Base-by-base conservation (phyloP, 2,797 vertebrate species). In the Malacoctenus gilli region DNA sequence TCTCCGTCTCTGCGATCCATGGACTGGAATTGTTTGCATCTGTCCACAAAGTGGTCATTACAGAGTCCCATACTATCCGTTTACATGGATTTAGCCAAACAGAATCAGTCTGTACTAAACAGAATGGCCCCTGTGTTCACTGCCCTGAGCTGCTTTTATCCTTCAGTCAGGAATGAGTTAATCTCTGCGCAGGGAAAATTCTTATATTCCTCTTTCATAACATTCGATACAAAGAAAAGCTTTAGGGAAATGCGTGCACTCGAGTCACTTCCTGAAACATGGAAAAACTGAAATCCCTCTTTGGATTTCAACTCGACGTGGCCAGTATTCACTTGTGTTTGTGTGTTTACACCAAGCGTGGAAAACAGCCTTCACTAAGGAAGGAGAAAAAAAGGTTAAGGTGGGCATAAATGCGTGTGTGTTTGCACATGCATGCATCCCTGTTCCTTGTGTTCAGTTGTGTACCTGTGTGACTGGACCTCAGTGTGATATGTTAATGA, bases 401-500 rank as follows among this genome's bases (percentile, higher is more conserved):
- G 46, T 59, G 30, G 13, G 30, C 6, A 36, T 35, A 13, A 30
- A 11, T 48, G 18, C 18, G 34, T 41, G 34, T 51, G n/a, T 51
- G 19, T 42, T 16, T 43, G 34, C 55, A 31, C 1, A n/a, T 44
- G 21, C 8, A 8, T 31, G 37, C 5, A 9, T 34, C 23, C 9
- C 42, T 40, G 30, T 15, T 44, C 2, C 21, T 8, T 58, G 22
- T 43, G 20, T 41, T 15, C 34, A 50, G 11, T 8, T 48, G 48
- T 31, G 19, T 52, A 21, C 36, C 11, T 41, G 25, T 63, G 47
- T 74, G 70, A 84, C 77, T 73, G 51, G 55, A 69, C 60, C 21
- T 25, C 19, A 18, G 38, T 70, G 56, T 53, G 64, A 72, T 60
- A 62, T 60, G 44, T 59, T 53, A 28, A 71, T 72, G 22, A 55